Conservation (phyloP, 2,113 vertebrate species). For the Elachura formosa region DNA sequence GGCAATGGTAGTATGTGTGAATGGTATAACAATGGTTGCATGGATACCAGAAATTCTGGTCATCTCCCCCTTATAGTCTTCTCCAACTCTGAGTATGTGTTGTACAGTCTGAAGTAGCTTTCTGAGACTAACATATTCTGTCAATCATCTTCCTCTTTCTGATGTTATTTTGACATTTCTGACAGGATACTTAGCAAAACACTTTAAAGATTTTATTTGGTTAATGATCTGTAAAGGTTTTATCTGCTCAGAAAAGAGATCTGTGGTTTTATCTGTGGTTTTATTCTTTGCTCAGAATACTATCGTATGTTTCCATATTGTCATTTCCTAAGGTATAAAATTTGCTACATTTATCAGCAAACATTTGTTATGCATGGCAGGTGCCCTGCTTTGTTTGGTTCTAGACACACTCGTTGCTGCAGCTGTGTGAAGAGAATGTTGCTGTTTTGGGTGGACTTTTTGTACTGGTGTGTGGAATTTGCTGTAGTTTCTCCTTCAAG, state of each 20-base stretch:
- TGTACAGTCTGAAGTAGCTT: not conserved
- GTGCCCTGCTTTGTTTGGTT: not conserved
- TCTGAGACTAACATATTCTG: not conserved
- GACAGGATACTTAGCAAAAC: not conserved
- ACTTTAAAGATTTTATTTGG: not conserved
- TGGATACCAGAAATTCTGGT: conserved; percentile 51
- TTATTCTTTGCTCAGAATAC: not conserved
- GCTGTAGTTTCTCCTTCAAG: not conserved
- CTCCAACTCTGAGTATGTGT: not conserved
- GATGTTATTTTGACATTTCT: not conserved
- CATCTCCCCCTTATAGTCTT: not conserved
- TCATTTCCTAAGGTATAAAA: not conserved
- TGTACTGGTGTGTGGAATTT: not conserved
- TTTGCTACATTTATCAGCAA: not conserved
- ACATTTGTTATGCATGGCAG: not conserved
- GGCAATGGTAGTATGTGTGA: not conserved
- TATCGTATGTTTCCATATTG: not conserved
- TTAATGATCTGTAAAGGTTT: not conserved
- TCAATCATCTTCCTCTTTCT: not conserved
- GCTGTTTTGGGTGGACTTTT: not conserved
- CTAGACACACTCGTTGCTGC: not conserved
- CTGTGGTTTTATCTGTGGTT: not conserved
- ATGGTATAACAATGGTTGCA: conserved; percentile 50
- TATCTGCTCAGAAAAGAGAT: no score
- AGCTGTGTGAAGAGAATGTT: not conserved